phyloP scores from a whole-genome alignment of 2,888 invertebrate genomes.

The Caenorhabditis parvicauda region DNA sequence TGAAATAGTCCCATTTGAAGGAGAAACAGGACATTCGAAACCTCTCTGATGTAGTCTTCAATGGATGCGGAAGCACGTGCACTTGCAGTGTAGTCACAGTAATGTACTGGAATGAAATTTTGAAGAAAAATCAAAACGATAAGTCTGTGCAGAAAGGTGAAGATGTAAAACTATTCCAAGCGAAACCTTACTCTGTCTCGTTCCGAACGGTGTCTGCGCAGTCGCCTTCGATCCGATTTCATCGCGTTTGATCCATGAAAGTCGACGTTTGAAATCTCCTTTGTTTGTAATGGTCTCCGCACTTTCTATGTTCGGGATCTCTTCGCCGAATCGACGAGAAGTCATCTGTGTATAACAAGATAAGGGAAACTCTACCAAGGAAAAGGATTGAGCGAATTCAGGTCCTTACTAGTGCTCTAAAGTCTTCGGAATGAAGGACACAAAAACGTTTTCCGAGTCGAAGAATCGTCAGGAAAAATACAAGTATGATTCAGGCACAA shows the following conservation, averaged over 20 bases:
- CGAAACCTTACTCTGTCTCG: slow-evolving; percentile 20
- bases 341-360: no score
- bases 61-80: slow-evolving; percentile 38
- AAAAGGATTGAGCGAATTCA: no score
- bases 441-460: no score
- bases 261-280: slow-evolving; percentile 1
- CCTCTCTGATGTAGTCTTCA: slow-evolving; percentile 34
- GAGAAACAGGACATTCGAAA: neutral
- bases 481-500: no score
- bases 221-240: slow-evolving; percentile 29
- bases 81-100: slow-evolving; percentile 48
- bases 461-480: no score
- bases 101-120: no score
- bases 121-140: no score
- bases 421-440: no score
- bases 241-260: slow-evolving; percentile 32
- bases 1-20: neutral
- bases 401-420: no score
- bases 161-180: no score
- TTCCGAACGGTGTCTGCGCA: slow-evolving; percentile 31
- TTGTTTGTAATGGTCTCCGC: neutral
- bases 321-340: slow-evolving; percentile 35
- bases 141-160: no score
- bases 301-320: slow-evolving; percentile 19
- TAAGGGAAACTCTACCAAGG: no score